Evolutionary conservation across 2,113 vertebrate species (phyloP).

Genomic region (Abramis brama): DNA sequence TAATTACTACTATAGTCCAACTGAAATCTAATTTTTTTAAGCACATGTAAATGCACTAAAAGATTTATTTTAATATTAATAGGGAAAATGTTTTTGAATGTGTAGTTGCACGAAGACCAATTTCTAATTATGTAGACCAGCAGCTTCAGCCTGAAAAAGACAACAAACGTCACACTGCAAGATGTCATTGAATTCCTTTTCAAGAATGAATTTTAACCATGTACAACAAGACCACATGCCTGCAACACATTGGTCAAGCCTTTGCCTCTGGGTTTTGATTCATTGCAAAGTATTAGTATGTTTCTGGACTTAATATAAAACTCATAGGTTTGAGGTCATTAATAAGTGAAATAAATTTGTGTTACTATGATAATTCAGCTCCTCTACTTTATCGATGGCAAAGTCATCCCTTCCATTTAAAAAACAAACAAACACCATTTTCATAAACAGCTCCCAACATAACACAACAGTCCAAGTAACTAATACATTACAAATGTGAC

Average conservation of each 20-base stretch:
- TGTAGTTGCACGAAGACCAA: not conserved
- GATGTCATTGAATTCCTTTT: not conserved
- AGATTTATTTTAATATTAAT: not conserved
- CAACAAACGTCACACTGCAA: not conserved
- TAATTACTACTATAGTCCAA: not conserved
- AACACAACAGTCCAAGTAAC: too few species aligned
- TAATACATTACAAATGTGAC: too few species aligned
- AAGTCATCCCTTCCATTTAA: too few species aligned
- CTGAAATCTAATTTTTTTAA: not conserved
- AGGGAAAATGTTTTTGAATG: not conserved
- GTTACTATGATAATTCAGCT: too few species aligned
- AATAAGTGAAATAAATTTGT: too few species aligned
- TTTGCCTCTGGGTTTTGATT: not conserved
- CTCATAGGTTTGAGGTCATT: not conserved
- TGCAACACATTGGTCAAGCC: not conserved
- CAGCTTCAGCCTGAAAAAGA: not conserved
- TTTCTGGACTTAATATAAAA: conserved; percentile 7
- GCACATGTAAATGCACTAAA: not conserved
- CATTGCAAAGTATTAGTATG: not conserved
- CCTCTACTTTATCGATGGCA: too few species aligned
- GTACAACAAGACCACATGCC: not conserved
- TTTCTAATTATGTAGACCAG: too few species aligned
- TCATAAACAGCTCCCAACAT: too few species aligned
- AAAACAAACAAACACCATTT: too few species aligned
- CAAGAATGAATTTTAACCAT: not conserved